phyloP scores from a whole-genome alignment of 2,888 invertebrate species.

The Drosophila tripunctata region DNA sequence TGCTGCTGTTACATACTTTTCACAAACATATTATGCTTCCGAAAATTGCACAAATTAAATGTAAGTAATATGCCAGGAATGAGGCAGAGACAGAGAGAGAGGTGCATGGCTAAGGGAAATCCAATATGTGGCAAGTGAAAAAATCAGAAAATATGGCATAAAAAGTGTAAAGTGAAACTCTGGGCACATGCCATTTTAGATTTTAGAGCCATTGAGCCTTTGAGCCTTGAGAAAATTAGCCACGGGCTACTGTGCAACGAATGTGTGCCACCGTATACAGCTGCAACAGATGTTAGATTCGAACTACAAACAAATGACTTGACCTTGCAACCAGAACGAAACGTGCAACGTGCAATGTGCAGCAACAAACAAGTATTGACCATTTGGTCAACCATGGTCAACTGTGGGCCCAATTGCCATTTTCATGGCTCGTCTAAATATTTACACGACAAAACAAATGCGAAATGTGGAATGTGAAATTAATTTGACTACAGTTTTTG shows the following conservation, averaged over 20 bases:
- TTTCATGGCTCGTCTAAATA: conserved; percentile 71
- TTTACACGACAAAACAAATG: conserved; percentile 58
- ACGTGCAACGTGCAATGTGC: too few species aligned
- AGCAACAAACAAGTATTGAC: not conserved
- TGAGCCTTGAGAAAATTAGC: conserved; percentile 32
- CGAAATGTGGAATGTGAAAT: conserved; percentile 70
- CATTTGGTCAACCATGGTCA: not conserved
- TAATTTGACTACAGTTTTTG: conserved; percentile 69
- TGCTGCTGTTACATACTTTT: too few species aligned
- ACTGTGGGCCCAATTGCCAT: conserved; percentile 29
- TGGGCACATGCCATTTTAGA: conserved; percentile 64
- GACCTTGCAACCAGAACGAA: conserved; percentile 80
- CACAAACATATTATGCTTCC: too few species aligned
- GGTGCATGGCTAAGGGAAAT: conserved; percentile 13
- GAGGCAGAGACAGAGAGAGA: not conserved
- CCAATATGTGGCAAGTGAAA: conserved; percentile 22
- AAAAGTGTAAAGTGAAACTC: conserved; percentile 17
- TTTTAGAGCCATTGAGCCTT: not conserved
- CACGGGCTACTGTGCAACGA: conserved; percentile 42
- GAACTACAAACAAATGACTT: conserved; percentile 14
- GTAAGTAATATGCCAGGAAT: conserved; percentile 33
- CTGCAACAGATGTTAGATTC: conserved; percentile 60
- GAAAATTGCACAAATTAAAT: conserved; percentile 32
- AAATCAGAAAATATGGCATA: not conserved
- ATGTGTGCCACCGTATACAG: conserved; percentile 57